These are phyloP conservation scores for Nipponia nippon DNA, from an alignment of 2,113 vertebrate genomes.

Conservation along the genomic window DNA sequence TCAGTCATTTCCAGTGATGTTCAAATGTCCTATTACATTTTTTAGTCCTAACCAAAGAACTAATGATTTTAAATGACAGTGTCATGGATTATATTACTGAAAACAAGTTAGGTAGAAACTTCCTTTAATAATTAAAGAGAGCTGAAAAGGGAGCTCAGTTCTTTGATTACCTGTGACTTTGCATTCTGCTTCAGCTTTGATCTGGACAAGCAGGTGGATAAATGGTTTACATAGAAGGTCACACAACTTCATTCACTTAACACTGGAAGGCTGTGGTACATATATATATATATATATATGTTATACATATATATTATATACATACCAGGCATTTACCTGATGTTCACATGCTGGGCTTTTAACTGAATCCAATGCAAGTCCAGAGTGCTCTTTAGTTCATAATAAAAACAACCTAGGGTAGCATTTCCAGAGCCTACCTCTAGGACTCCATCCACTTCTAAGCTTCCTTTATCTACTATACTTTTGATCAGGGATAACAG, in stretches of 20 bases:
- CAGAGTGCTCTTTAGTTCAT: neutral
- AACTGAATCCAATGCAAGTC: neutral
- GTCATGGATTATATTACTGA: neutral
- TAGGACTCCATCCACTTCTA: neutral
- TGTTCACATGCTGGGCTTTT: neutral
- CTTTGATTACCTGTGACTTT: constrained; percentile 1
- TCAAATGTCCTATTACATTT: neutral
- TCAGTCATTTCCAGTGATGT: neutral
- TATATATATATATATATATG: neutral
- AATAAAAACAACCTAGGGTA: neutral
- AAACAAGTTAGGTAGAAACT: neutral
- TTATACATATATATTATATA: neutral
- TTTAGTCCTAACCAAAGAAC: neutral
- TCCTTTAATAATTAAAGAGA: constrained; percentile 7
- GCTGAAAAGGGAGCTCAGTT: neutral
- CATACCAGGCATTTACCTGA: neutral
- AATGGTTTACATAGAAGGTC: neutral
- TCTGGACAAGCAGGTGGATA: neutral
- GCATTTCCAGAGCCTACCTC: neutral
- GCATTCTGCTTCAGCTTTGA: neutral
- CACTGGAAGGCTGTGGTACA: neutral
- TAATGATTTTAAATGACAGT: constrained; percentile 5
- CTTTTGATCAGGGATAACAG: neutral
- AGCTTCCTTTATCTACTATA: neutral
- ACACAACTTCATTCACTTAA: neutral